These are phyloP conservation scores for Parus major DNA, from an alignment of 2,113 vertebrate genomes.

Conservation along the genomic window DNA sequence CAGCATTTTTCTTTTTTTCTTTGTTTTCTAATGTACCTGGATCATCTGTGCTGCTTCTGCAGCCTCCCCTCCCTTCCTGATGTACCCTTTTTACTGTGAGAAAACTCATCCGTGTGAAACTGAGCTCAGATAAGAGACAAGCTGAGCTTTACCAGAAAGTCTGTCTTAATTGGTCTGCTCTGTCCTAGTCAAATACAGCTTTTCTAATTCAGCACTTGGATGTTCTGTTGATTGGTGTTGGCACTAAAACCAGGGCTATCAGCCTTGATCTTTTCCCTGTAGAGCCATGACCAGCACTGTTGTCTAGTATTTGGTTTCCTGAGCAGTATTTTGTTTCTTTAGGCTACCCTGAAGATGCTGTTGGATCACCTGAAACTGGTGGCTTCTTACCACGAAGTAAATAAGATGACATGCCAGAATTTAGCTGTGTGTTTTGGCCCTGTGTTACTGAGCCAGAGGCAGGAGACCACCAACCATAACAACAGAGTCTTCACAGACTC, in stretches of 20 bases:
- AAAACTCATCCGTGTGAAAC: neutral
- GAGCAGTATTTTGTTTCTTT: conserved; percentile 35
- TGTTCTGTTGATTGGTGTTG: neutral
- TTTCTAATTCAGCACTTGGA: neutral
- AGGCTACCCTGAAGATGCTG: conserved; percentile 91
- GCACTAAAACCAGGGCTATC: neutral
- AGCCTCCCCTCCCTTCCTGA: neutral
- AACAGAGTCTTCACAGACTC: conserved; percentile 96
- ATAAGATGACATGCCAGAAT: conserved; percentile 99
- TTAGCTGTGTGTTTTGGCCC: conserved; percentile 97
- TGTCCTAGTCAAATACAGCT: neutral
- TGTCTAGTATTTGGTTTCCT: neutral
- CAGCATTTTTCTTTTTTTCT: neutral
- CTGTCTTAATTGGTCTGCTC: neutral
- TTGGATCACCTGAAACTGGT: conserved; percentile 95
- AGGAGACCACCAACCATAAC: conserved; percentile 89
- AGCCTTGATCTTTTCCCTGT: neutral
- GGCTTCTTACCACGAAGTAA: conserved; percentile 91
- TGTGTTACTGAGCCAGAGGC: conserved; percentile 91
- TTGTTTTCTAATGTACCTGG: neutral
- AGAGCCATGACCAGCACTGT: neutral
- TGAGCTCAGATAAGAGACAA: neutral
- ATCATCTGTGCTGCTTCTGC: neutral
- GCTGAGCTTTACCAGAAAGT: neutral
- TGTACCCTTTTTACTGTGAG: neutral